These are phyloP conservation scores for Orchesellides sinensis DNA, from an alignment of 2,888 invertebrate genomes.

Conservation along the genomic window DNA sequence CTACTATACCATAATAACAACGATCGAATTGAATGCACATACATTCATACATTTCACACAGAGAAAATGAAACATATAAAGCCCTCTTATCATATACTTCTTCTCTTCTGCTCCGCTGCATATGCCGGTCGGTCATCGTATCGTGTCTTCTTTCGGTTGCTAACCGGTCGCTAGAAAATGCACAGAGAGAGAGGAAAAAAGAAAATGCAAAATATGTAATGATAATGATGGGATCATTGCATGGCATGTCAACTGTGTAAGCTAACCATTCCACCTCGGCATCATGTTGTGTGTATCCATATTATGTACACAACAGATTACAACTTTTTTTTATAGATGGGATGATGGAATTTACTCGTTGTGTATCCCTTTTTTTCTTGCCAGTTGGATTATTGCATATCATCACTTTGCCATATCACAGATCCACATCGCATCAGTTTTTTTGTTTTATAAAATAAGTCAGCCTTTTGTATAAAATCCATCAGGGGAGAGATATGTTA, in stretches of 20 bases:
- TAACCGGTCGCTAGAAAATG: not conserved
- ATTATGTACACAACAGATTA: not conserved
- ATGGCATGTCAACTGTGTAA: conserved; percentile 37
- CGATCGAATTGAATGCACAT: no score
- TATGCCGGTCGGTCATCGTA: conserved; percentile 5
- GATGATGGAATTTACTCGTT: not conserved
- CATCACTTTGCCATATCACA: conserved; percentile 28
- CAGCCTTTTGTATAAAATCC: not conserved
- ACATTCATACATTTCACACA: no score
- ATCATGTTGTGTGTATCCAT: not conserved
- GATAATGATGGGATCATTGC: conserved; percentile 38
- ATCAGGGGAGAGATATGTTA: not conserved
- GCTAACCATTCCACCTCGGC: not conserved
- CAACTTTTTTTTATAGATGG: not conserved
- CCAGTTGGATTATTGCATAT: conserved; percentile 28
- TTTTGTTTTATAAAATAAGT: not conserved
- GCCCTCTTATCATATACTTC: not conserved
- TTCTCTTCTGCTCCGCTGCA: not conserved
- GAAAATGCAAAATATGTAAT: conserved; percentile 31
- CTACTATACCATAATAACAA: not conserved
- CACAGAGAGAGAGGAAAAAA: not conserved
- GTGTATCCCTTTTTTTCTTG: not conserved
- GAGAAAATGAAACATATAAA: not conserved
- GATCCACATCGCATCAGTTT: conserved; percentile 1
- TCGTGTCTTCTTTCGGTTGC: conserved; percentile 9